Conservation (phyloP, 2,113 vertebrate genomes). For the Phrynosoma platyrhinos region DNA sequence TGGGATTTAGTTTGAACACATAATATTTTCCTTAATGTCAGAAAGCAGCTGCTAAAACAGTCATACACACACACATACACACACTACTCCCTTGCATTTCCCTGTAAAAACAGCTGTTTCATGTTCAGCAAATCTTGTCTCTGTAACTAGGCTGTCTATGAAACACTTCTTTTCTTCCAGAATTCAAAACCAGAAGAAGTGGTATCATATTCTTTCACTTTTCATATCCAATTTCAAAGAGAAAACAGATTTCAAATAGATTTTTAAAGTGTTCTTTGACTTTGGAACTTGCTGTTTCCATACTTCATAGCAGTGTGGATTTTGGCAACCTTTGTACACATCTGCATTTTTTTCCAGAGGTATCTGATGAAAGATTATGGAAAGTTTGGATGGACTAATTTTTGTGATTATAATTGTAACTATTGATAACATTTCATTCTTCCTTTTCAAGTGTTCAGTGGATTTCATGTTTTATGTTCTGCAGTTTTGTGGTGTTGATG, state of each 20-base stretch:
- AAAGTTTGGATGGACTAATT: not conserved
- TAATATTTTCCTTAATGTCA: too few species aligned
- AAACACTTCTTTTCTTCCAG: not conserved
- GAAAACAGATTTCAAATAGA: slow-evolving; percentile 16
- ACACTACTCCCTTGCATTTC: not conserved
- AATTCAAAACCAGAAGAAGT: slow-evolving; percentile 2
- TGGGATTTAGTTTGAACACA: too few species aligned
- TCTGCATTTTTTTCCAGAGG: not conserved
- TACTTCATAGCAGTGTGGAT: not conserved
- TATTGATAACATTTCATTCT: slow-evolving; percentile 11
- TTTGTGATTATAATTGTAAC: slow-evolving; percentile 1
- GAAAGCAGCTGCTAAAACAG: too few species aligned
- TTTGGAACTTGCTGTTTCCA: slow-evolving; percentile 5
- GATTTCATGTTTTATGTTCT: not conserved
- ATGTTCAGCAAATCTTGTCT: not conserved
- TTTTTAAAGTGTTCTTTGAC: not conserved
- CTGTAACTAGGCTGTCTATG: not conserved
- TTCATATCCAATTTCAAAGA: not conserved
- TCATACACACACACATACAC: not conserved
- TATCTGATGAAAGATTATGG: not conserved
- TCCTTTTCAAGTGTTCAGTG: not conserved
- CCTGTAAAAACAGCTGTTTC: not conserved
- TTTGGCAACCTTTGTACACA: slow-evolving; percentile 13
- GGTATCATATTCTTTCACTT: not conserved
- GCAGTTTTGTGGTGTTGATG: not conserved